Conservation (phyloP, 2,797 vertebrate species). For the Avahi laniger region DNA sequence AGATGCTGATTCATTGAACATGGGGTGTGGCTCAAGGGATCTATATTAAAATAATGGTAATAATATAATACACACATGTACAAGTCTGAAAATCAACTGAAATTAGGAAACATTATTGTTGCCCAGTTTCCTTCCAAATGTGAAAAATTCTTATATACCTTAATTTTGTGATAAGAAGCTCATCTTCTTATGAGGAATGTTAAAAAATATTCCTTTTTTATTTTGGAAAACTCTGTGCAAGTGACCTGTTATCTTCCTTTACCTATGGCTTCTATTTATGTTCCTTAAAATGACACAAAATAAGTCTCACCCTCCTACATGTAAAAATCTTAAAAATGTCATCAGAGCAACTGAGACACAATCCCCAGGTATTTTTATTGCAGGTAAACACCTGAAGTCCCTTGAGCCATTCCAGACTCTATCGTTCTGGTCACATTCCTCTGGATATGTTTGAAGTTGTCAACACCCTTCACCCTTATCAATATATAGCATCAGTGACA, state of each 20-base stretch:
- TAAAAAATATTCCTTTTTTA: background rate
- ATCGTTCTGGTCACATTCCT: background rate
- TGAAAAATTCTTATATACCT: background rate
- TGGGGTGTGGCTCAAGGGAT: background rate
- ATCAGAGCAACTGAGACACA: background rate
- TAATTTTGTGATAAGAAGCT: background rate
- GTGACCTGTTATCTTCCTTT: background rate
- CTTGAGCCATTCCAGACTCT: background rate
- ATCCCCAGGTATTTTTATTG: background rate
- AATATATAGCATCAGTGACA: background rate
- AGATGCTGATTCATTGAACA: background rate
- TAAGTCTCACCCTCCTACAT: background rate
- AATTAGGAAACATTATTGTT: background rate
- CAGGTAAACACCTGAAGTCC: background rate
- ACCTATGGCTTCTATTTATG: background rate
- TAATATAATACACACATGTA: background rate
- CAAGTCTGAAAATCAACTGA: background rate
- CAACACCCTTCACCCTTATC: background rate
- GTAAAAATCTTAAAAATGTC: background rate
- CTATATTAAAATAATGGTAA: constrained; percentile 14
- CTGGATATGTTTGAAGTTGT: background rate
- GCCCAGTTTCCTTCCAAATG: background rate
- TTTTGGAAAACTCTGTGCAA: background rate
- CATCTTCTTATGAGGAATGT: too few species aligned
- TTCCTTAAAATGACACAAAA: background rate